Evolutionary conservation across 2,888 invertebrate species (phyloP), one percentile per base, ranked within the genome.

Genomic region (Criorhina ranunculi): DNA sequence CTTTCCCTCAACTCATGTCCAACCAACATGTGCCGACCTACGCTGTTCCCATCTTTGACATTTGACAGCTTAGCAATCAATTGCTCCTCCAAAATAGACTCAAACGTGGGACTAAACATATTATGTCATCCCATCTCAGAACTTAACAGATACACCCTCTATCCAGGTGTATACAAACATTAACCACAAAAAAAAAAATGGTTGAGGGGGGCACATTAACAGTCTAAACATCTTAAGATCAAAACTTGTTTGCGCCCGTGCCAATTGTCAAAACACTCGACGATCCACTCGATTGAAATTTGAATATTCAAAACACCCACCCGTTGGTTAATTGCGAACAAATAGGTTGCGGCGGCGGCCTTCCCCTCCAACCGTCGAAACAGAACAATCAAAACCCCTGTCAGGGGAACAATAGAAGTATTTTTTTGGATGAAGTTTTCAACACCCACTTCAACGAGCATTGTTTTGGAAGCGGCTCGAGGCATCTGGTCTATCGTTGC

Each of bases 261-360:
- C 67, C 77, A 60, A 53, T 60, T 76, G 76, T 76, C 76, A 66
- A 76, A 76, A 76, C 67, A 77, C 60, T 60, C 33, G 3, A 51
- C 37, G n/a, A 66, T 6, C 57, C 57, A 49, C 57, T 66, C 33
- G n/a, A 75, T 29, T 42, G 44, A 31, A 11, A 19, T 64, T 73
- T 35, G 60, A 60, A 72, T 72, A 72, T 31, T 55, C 17, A 64
- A 55, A 49, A 59, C 67, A 76, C 66, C 67, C 49, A 40, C 66
- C n/a, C 49, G 31, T 17, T 76, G 55, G 3, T 33, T 67, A 75
- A 46, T 66, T 75, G 44, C 33, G 29, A 55, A 64, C 44, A 60
- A 60, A 62, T 40, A 40, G n/a, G 2, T 29, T 11, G n/a, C n/a
- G n/a, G n/a, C n/a, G n/a, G n/a, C n/a, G n/a, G 5, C 8, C 0